These are phyloP conservation scores for Salvator merianae DNA, from an alignment of 2,113 vertebrate species.

Conservation along the genomic window DNA sequence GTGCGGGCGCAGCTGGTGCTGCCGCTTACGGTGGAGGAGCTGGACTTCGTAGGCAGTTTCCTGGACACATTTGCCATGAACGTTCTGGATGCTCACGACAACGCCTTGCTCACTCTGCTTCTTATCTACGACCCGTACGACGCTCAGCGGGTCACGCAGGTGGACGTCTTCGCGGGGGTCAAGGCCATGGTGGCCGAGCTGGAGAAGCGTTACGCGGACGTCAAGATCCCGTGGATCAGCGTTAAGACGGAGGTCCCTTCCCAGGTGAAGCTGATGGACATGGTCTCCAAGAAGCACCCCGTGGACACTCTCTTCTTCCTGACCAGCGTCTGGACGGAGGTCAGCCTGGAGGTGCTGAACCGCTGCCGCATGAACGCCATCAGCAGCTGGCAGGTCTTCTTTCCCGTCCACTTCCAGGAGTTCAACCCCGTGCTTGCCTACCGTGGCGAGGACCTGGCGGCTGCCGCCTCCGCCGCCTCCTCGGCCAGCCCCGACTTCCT, in stretches of 20 bases:
- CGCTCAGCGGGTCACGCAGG: slow-evolving; percentile 84
- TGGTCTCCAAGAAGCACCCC: slow-evolving; percentile 94
- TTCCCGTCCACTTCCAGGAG: slow-evolving; percentile 96
- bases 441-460: slow-evolving; percentile 78
- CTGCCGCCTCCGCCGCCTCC: neutral
- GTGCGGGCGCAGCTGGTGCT: slow-evolving; percentile 92
- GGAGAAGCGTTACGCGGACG: slow-evolving; percentile 84
- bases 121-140: slow-evolving; percentile 91
- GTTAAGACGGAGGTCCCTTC: slow-evolving; percentile 90
- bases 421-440: slow-evolving; percentile 86
- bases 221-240: slow-evolving; percentile 97
- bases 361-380: slow-evolving; percentile 98
- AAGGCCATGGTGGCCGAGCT: slow-evolving; percentile 89
- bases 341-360: slow-evolving; percentile 90
- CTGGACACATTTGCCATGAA: slow-evolving; percentile 91
- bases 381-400: slow-evolving; percentile 97
- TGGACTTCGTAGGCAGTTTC: slow-evolving; percentile 84
- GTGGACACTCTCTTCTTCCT: slow-evolving; percentile 94
- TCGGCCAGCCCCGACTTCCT: slow-evolving; percentile 73
- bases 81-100: slow-evolving; percentile 88
- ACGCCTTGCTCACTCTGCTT: slow-evolving; percentile 87
- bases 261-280: slow-evolving; percentile 92
- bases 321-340: slow-evolving; percentile 80
- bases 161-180: slow-evolving; percentile 88
- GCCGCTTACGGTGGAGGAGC: slow-evolving; percentile 84